Evolutionary conservation across 1,140 invertebrate species (phyloP), one percentile per base, ranked within the genome.

Genomic region (Drosophila tsacasi): DNA sequence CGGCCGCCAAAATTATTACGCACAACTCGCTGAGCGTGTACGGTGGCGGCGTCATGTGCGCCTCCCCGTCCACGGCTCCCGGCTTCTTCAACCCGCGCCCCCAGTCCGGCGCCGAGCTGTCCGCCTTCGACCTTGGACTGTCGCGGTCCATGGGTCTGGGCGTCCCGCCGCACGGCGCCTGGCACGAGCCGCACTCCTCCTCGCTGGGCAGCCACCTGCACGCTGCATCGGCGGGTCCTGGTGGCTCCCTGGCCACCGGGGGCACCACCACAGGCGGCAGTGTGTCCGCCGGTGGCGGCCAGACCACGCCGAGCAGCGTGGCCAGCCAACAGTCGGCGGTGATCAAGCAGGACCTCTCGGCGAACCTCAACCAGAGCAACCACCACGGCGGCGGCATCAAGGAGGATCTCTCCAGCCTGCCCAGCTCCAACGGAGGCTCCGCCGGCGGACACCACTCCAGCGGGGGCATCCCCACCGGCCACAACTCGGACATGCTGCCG

Each of bases 81-180:
- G 92, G 91, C 64, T 93, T 93, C 82, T 93, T 93, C 76, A 93
- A 93, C 68, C 92, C 91, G 50, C 85, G 92, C n/a, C 82, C 91
- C 19, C 92, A 93, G 46, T 83, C 91, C 52, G 85, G 91, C 64
- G 93, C 94, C 62, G 92, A 93, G 74, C 68, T 93, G 57, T 91
- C 91, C 69, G 83, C 91, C 75, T 93, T 95, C 93, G 95, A 95
- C 93, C 93, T 95, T 92, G 94, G 95, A 75, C 95, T 95, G 89
- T 94, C 95, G 80, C 94, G 94, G 77, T 93, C 94, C 82, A 96
- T 96, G 96, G 95, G 95, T 83, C 93, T 96, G 93, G 96, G 96
- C 72, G 96, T 95, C 76, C 95, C 95, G 87, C 94, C 95, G 58
- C 94, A 94, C 52, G 94, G 94, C 91, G 93, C 94, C 32, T 96